Conservation (phyloP, 2,888 invertebrate species). For the Calameuta filiformis region DNA sequence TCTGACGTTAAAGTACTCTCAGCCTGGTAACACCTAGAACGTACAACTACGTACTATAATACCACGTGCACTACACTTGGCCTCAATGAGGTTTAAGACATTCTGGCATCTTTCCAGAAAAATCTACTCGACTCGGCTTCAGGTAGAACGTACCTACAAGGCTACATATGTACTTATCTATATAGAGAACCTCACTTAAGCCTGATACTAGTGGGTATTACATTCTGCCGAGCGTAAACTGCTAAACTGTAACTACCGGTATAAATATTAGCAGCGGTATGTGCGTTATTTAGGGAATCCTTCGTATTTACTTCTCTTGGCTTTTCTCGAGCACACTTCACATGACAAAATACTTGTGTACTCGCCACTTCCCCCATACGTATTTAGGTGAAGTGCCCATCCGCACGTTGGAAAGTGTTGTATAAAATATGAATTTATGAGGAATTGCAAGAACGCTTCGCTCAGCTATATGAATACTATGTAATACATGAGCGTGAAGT, state of each 20-base stretch:
- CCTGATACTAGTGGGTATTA: background rate
- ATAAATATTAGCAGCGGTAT: background rate
- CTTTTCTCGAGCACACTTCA: background rate
- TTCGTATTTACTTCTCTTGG: background rate
- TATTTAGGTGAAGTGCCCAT: background rate
- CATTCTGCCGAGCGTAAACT: background rate
- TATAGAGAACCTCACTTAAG: background rate
- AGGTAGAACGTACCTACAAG: background rate
- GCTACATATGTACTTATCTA: background rate
- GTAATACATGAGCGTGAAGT: background rate
- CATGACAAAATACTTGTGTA: background rate
- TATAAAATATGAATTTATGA: slow-evolving; percentile 3
- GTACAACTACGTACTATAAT: background rate
- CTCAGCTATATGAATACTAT: background rate
- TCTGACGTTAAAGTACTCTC: background rate
- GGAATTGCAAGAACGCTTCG: slow-evolving; percentile 15
- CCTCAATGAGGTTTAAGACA: background rate
- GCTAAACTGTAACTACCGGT: background rate
- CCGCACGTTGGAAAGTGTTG: background rate
- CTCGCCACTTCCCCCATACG: background rate
- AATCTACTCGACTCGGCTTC: background rate
- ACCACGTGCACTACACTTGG: background rate
- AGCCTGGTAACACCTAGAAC: background rate
- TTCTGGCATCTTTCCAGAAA: background rate
- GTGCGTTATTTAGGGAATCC: background rate